phyloP scores from a whole-genome alignment of 92 coral and sea anemone genomes.

The Zoanthus gigantus region DNA sequence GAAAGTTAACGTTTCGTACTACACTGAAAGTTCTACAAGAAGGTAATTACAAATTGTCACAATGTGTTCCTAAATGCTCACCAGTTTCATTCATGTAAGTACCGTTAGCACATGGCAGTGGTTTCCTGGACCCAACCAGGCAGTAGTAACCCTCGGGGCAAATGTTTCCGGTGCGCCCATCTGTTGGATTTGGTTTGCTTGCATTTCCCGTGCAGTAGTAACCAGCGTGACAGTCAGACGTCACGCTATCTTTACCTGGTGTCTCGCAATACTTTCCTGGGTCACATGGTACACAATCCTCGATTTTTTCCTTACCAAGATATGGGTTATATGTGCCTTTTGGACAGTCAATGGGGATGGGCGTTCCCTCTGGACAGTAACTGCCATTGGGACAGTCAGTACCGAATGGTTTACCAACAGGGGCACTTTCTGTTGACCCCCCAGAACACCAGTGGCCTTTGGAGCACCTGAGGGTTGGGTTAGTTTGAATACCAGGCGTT shows the following conservation, averaged over 20 bases:
- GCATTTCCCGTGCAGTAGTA: conserved; percentile 85
- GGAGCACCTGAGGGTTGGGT: conserved; percentile 77
- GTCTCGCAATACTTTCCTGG: conserved; percentile 94
- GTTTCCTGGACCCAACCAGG: conserved; percentile 69
- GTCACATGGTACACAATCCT: conserved; percentile 92
- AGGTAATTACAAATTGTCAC: too few species aligned
- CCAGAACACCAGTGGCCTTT: conserved; percentile 95
- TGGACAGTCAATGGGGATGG: conserved; percentile 85
- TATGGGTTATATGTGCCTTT: conserved; percentile 93
- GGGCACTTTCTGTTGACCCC: conserved; percentile 80
- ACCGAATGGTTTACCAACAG: conserved; percentile 76
- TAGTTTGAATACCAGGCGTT: conserved; percentile 57
- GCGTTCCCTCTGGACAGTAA: conserved; percentile 95
- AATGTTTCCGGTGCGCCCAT: conserved; percentile 80
- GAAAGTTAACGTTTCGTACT: too few species aligned
- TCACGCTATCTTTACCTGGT: conserved; percentile 80
- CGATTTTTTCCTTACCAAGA: conserved; percentile 73
- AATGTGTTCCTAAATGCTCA: conserved; percentile 17
- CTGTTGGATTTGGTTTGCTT: conserved; percentile 73
- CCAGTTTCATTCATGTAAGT: conserved; percentile 98
- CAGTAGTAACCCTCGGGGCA: conserved; percentile 95
- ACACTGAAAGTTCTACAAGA: neutral
- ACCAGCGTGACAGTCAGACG: conserved; percentile 79
- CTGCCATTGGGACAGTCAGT: conserved; percentile 97
- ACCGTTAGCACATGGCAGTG: conserved; percentile 81